Evolutionary conservation across 2,797 vertebrate species (phyloP), one percentile per base, ranked within the genome.

Genomic region (Rhinophrynus dorsalis): DNA sequence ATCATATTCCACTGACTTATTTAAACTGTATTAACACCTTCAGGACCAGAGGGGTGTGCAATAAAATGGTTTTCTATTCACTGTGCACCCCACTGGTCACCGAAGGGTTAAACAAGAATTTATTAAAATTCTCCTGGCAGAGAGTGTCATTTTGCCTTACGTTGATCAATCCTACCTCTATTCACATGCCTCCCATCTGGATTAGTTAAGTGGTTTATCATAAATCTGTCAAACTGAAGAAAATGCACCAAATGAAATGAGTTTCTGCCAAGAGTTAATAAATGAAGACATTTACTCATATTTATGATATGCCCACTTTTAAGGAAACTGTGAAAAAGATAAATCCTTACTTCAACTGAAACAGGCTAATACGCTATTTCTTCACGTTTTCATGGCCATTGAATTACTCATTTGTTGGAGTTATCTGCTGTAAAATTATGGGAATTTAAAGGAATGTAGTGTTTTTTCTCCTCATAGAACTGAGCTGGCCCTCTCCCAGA

Each of bases 361-460:
- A 58, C 11, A 26, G 32, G 20, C 23, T 65, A 40, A 38, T 38
- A 40, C 9, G 32, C 24, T 40, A 24, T 32, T 26, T 50, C 15
- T 54, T 30, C 48, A 65, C 23, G 23, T 37, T 55, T 20, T 54
- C 17, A 35, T 26, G 45, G 26, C 37, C 63, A 66, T 33, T 45
- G 17, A 55, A 44, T 66, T 56, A 66, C 37, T 55, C 51, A 66
- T 66, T 44, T 33, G 18, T 18, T 66, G 50, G 26, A 56, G 37
- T 32, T 66, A 66, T 63, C 47, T 63, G 30, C 20, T 51, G 32
- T 63, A 51, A 51, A 63, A 51, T 55, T 55, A 57, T 26, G 20
- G 10, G 30, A 67, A 58, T 67, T n/a, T 56, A 27, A 47, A 15
- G 12, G 2, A 20, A 20, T 26, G 21, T 55, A 38, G 30, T 54